Evolutionary conservation across 2,888 invertebrate genomes (phyloP).

Genomic region (Hemithea aestivaria): DNA sequence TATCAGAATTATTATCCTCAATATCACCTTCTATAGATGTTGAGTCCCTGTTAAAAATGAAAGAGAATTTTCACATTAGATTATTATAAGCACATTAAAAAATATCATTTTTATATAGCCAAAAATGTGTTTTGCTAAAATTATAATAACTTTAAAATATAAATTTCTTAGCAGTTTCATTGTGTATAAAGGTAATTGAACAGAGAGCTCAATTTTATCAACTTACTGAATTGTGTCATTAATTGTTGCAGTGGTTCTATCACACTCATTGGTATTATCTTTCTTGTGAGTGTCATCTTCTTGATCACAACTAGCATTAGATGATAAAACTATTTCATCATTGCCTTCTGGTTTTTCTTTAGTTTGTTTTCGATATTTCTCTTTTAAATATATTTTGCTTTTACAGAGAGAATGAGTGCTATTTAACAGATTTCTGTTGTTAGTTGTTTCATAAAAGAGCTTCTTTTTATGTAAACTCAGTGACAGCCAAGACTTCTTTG

Average conservation of each 20-base stretch:
- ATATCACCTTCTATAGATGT: not conserved
- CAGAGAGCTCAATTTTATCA: not conserved
- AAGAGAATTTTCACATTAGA: too few relatives aligned
- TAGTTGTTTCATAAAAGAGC: constrained; percentile 33
- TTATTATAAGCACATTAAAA: too few relatives aligned
- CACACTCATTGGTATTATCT: not conserved
- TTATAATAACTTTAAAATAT: too few relatives aligned
- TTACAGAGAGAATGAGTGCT: constrained; percentile 42
- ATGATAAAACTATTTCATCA: not conserved
- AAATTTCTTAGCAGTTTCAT: too few relatives aligned
- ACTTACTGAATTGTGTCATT: constrained; percentile 4
- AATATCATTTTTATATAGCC: too few relatives aligned
- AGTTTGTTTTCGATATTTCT: constrained; percentile 12
- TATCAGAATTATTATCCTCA: not conserved
- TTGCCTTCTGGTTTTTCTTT: constrained; percentile 1
- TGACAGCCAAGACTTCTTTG: constrained; percentile 55
- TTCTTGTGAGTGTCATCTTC: not conserved
- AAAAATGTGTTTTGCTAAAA: too few relatives aligned
- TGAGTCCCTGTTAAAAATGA: not conserved
- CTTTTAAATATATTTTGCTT: constrained; percentile 49
- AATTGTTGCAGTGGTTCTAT: not conserved
- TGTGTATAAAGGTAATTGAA: not conserved
- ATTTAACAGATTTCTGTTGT: constrained; percentile 14
- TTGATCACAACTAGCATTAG: not conserved
- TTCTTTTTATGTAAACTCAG: constrained; percentile 47